Base-by-base conservation (phyloP, 2,113 vertebrate species). In the Sminthopsis crassicaudata region DNA sequence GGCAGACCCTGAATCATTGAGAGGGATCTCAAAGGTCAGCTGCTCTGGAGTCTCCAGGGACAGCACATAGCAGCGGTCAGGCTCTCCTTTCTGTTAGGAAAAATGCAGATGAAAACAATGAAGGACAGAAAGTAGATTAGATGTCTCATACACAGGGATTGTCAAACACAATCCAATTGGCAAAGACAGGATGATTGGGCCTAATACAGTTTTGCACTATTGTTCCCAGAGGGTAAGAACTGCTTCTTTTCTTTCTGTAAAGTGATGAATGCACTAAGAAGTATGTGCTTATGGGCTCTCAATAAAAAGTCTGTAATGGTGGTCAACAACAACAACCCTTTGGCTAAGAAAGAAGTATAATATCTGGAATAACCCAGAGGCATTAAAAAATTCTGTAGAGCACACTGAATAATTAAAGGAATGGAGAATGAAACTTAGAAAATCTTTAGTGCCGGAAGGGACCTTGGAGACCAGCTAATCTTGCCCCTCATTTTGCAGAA, bases 1-100 rank as follows among this genome's bases (percentile, higher is more conserved):
- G 84, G 99, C 99, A 36, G 99, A 99, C 54, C 99, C 99, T 0
- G 99, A 99, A 96, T 99, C 99, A 91, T 99, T 99, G 94, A 99
- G 98, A 36, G 99, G 99, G 88, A 99, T 99, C 98, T 99, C 99
- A 46, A 99, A 99, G 97, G 99, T 99, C 96, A 99, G 99, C 91
- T 99, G 99, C 94, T 99, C 99, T 42, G 99, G 99, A 23, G 98
- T 98, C 67, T 99, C 99, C 53, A 99, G 98, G 23, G 98, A 98
- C 91, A 99, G 98, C 3, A 98, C 60, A 23, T 76, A 98, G 95
- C 98, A 98, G n/a, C 19, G n/a, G 96, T 97, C 98, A 22, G 98
- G 97, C 92, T 99, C 99, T 96, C 99, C 98, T 98, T 99, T 99
- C 99, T 99, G 98, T 98, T 67, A 93, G 90, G 92, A 48, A 96